Conservation (phyloP, 2,797 vertebrate species). For the Merluccius polli region DNA sequence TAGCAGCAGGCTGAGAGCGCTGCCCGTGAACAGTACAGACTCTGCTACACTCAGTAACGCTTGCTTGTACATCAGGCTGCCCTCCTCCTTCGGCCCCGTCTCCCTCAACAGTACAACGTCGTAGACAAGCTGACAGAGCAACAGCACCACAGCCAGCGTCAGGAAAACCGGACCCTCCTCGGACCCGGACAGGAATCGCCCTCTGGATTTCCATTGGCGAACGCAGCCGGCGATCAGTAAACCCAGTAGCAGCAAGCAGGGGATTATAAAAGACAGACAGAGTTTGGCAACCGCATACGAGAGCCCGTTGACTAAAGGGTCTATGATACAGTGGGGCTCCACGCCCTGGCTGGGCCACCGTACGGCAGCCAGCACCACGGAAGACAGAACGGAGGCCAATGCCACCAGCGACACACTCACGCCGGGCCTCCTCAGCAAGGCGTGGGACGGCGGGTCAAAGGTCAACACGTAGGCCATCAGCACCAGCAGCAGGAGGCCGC, state of each 20-base stretch:
- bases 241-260: conserved; percentile 56
- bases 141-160: conserved; percentile 16
- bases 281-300: conserved; percentile 71
- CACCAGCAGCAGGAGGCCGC: conserved; percentile 60
- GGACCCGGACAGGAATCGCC: conserved; percentile 56
- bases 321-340: conserved; percentile 57
- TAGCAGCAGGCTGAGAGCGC: conserved; percentile 63
- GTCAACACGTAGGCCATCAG: conserved; percentile 58
- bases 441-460: conserved; percentile 36
- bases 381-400: conserved; percentile 52
- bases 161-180: conserved; percentile 49
- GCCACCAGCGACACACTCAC: conserved; percentile 47
- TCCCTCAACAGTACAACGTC: conserved; percentile 57
- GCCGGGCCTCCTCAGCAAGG: conserved; percentile 39
- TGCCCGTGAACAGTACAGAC: conserved; percentile 72
- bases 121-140: conserved; percentile 71
- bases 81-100: conserved; percentile 15
- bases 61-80: conserved; percentile 2
- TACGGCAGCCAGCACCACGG: conserved; percentile 59
- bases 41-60: conserved; percentile 72
- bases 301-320: conserved; percentile 52
- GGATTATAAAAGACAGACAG: conserved; percentile 66
- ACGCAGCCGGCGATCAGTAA: conserved; percentile 47
- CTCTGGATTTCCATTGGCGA: conserved; percentile 45
- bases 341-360: conserved; percentile 48